Base-by-base conservation (phyloP, 2,888 invertebrate species). In the Xestia c-nigrum region DNA sequence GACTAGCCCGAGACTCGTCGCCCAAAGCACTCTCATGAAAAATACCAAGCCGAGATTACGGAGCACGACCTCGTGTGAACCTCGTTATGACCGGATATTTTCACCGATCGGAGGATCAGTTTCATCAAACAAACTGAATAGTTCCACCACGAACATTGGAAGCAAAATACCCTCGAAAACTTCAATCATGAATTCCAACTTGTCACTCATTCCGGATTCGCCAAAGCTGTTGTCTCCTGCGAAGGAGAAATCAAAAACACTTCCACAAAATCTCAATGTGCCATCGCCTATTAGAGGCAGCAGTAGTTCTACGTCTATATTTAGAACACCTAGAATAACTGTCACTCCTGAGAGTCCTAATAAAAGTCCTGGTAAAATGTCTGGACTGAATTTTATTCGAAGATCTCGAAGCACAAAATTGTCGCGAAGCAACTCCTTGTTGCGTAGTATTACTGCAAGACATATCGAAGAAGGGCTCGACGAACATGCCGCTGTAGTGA, bases 331-430 rank as follows among this genome's bases (percentile, higher is more conserved):
- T 70, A 93, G 93, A 88, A 94, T 95, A 89, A 95, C 95, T 6
- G 95, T 96, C 66, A 96, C 96, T 79, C 94, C 97, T 86, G 93
- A 97, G 91, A 94, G 96, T 89, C 95, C 96, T 10, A 95, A 94
- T 83, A 97, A 97, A 89, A 97, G 97, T 90, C 97, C 97, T 46
- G 95, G 95, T 10, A 96, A 94, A 92, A 94, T 95, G 78, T 92
- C 96, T 5, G 96, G 96, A 38, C 92, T 97, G 50, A 97, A 97
- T 90, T 97, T 98, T 86, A 98, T 98, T 88, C 96, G 98, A 19
- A 96, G 98, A 76, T 98, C 98, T 9, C 97, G 98, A 89, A 98
- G 98, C 85, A 98, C 98, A 3, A 98, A 98, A 91, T 91, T 98
- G 68, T 97, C 98, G 1, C 96, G 98, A 78, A 98, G 97, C 88